phyloP scores from a whole-genome alignment of 1,140 invertebrate genomes.

The Rhopalosiphum padi region DNA sequence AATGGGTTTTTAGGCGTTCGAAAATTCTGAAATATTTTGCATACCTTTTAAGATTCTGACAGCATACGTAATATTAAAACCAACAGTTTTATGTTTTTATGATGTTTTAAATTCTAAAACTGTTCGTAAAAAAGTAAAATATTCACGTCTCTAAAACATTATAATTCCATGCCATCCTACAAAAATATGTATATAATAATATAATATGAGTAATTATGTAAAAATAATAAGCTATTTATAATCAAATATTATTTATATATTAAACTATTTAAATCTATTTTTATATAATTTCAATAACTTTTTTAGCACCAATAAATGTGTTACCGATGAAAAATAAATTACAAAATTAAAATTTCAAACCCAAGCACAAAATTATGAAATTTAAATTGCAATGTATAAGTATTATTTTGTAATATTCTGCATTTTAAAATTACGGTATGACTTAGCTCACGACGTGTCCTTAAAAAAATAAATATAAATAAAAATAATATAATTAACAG shows the following conservation, averaged over 20 bases:
- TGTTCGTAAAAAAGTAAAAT: neutral
- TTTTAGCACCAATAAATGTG: neutral
- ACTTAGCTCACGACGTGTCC: neutral
- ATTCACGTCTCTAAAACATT: neutral
- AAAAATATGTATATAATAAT: neutral
- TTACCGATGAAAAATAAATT: neutral
- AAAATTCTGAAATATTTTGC: neutral
- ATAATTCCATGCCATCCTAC: neutral
- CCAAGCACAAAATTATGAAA: neutral
- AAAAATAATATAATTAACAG: constrained; percentile 33
- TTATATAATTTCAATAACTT: neutral
- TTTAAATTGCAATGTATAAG: neutral
- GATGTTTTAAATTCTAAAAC: constrained; percentile 1
- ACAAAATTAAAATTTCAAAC: neutral
- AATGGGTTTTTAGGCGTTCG: neutral
- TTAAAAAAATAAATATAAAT: neutral
- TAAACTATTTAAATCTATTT: neutral
- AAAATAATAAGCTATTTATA: neutral
- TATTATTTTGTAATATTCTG: neutral
- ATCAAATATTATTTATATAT: neutral
- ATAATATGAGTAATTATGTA: neutral
- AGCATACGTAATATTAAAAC: neutral
- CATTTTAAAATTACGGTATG: neutral
- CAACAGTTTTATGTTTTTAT: neutral
- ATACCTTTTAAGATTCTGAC: neutral